Evolutionary conservation across 2,113 vertebrate species (phyloP).

Genomic region (Sturnus vulgaris): DNA sequence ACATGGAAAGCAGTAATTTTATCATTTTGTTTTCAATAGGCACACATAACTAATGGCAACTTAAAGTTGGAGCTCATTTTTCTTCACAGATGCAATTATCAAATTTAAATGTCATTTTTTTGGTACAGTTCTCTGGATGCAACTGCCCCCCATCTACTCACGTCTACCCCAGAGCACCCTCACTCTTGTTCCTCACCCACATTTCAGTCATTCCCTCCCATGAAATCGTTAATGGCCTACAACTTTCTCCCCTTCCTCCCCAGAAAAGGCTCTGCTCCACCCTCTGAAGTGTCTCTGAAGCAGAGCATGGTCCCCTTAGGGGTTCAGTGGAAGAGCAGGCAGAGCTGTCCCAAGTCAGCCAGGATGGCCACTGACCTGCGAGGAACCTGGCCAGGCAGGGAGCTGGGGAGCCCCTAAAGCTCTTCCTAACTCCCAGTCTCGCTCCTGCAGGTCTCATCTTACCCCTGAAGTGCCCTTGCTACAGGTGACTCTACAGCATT

Average conservation of each 20-base stretch:
- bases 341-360: background rate
- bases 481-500: background rate
- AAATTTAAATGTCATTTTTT: background rate
- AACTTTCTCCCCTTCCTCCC: background rate
- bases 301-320: rapidly evolving
- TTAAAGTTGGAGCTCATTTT: background rate
- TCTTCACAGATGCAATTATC: background rate
- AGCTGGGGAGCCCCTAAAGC: background rate
- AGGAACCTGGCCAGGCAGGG: background rate
- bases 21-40: background rate
- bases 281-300: background rate
- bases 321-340: background rate
- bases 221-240: background rate
- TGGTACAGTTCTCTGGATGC: background rate
- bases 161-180: background rate
- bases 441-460: background rate
- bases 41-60: background rate
- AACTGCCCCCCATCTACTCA: background rate
- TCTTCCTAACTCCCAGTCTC: background rate
- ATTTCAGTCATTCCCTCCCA: background rate
- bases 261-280: rapidly evolving
- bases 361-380: background rate
- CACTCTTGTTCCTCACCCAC: background rate
- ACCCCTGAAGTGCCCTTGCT: background rate
- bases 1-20: background rate